Conservation (phyloP, 1,140 invertebrate genomes). For the Sitobion miscanthi region DNA sequence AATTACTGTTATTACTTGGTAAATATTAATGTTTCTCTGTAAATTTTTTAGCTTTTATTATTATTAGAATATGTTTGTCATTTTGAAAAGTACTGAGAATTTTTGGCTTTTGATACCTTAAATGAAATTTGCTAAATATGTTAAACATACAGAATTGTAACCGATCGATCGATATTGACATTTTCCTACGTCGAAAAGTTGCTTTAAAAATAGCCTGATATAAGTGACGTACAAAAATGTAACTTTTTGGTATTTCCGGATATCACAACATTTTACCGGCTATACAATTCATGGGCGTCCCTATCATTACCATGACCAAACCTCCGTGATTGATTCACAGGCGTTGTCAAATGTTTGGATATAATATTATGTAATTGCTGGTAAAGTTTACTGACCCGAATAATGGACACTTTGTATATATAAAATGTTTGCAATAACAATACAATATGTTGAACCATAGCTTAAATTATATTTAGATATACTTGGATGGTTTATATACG, state of each 20-base stretch:
- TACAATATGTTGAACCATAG: neutral
- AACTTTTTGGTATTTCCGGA: neutral
- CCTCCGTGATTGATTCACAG: neutral
- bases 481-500: neutral
- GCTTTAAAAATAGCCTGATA: neutral
- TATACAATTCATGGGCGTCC: neutral
- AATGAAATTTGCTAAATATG: neutral
- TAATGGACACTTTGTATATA: neutral
- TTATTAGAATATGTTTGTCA: too few species aligned
- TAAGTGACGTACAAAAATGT: neutral
- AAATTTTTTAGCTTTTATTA: too few species aligned
- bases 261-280: neutral
- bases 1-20: too few species aligned
- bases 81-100: too few species aligned
- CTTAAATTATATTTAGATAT: neutral
- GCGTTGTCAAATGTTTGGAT: neutral
- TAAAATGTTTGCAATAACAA: neutral
- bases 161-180: neutral
- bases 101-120: too few species aligned
- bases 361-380: neutral
- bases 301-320: neutral
- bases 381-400: neutral
- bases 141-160: too few species aligned
- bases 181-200: neutral
- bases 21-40: too few species aligned